Percentiles rank a stretch among this genome's conserved stretches.
Evolutionary conservation across 2,888 invertebrate genomes (phyloP).

Genomic region (Cerastoderma edule): DNA sequence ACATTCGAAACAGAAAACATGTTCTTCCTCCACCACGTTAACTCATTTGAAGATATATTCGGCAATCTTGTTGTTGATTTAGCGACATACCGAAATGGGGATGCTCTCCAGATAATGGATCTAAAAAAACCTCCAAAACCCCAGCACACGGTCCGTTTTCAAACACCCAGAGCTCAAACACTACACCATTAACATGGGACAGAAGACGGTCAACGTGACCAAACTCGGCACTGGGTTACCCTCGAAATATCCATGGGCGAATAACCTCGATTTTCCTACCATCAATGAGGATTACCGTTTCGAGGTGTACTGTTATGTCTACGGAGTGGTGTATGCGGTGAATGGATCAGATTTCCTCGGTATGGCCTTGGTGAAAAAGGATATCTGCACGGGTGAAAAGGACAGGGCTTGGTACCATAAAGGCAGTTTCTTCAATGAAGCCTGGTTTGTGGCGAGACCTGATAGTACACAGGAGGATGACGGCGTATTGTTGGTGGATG

Average conservation of each 20-base stretch:
- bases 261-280: constrained; percentile 72
- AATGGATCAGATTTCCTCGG: constrained; percentile 64
- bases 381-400: constrained; percentile 63
- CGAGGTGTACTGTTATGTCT: constrained; percentile 74
- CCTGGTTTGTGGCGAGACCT: constrained; percentile 73
- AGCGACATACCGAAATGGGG: constrained; percentile 65
- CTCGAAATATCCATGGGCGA: constrained; percentile 50
- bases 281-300: constrained; percentile 75
- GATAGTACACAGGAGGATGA: constrained; percentile 72
- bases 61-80: constrained; percentile 66
- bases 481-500: constrained; percentile 72
- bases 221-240: neutral
- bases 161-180: constrained; percentile 27
- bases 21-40: constrained; percentile 76
- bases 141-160: constrained; percentile 57
- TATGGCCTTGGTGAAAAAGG: constrained; percentile 75
- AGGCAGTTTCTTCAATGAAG: constrained; percentile 71
- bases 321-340: constrained; percentile 69
- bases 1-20: constrained; percentile 61
- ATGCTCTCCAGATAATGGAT: constrained; percentile 64
- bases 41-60: constrained; percentile 71
- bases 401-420: constrained; percentile 63
- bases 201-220: constrained; percentile 8
- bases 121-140: constrained; percentile 62
- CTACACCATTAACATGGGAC: constrained; percentile 33